Evolutionary conservation across 92 coral and sea anemone genomes (phyloP), one percentile per base, ranked within the genome.

Genomic region (Epizoanthus scotinus): DNA sequence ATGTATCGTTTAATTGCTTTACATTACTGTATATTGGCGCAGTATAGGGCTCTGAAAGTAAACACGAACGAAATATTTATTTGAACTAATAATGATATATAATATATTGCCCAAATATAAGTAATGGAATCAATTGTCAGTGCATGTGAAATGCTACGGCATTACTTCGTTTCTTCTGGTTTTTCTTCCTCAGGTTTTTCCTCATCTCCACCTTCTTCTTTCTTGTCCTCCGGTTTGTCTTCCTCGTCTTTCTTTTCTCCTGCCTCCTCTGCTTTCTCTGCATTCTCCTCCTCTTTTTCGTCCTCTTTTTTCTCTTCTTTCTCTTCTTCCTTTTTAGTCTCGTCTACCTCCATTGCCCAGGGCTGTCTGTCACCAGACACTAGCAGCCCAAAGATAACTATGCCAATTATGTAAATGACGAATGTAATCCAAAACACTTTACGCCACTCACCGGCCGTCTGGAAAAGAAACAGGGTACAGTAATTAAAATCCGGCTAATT

Each of bases 361-460:
- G 92, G 88, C 25, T 96, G 94, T 67, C 90, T 85, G 21, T 96
- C 93, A 14, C 99, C 99, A 20, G 98, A 93, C 53, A 93, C 99
- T 65, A 93, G 78, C 70, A 93, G 84, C 8, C 95, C 94, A 22
- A 96, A 96, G 70, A 93, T 65, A 31, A 96, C 90, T 14, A 96
- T 94, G 61, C 99, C 99, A 28, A 87, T 60, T 63, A 93, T 85
- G 85, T 96, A 96, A 73, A 96, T 78, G 64, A 96, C 29, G 34
- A 94, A 94, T 28, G 99, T 93, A 63, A 96, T 96, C 99, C 99
- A 96, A 86, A 96, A 96, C 10, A 96, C 98, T 21, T 89, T 79
- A 24, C 99, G 92, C 99, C 99, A 96, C 79, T 96, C 99, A 38
- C 82, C 86, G 4, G 98, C 98, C 67, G 99, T 96, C 99, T 96